Evolutionary conservation across 2,113 vertebrate genomes (phyloP).

Genomic region (Hippocampus comes): DNA sequence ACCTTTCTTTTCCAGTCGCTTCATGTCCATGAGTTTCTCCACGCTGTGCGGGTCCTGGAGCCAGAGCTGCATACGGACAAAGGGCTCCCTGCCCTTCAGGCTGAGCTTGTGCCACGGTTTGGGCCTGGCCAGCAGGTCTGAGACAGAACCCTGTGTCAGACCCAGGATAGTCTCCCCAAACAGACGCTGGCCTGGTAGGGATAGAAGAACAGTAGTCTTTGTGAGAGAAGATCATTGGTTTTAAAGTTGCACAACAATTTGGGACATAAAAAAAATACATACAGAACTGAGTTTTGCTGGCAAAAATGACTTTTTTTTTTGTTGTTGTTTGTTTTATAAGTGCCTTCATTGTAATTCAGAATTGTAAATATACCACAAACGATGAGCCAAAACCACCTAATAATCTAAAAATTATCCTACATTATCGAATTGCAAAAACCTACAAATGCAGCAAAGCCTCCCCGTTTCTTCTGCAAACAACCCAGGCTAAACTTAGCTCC

Average conservation of each 20-base stretch:
- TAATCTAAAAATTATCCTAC: too few species aligned
- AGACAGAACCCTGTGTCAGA: constrained; percentile 96
- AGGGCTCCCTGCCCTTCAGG: constrained; percentile 80
- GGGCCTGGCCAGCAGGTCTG: constrained; percentile 93
- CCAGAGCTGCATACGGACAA: constrained; percentile 80
- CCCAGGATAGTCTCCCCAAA: constrained; percentile 97
- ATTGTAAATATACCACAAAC: not conserved
- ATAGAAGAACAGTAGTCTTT: constrained; percentile 4
- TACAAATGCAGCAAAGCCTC: too few species aligned
- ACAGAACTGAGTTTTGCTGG: not conserved
- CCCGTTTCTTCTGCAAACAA: too few species aligned
- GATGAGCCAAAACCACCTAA: not conserved
- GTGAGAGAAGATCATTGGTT: not conserved
- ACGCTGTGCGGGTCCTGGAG: constrained; percentile 94
- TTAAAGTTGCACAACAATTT: not conserved
- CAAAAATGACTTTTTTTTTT: too few species aligned
- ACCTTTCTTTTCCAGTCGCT: constrained; percentile 97
- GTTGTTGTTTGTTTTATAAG: too few species aligned
- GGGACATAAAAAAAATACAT: not conserved
- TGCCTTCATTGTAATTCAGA: too few species aligned
- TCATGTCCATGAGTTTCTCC: constrained; percentile 96
- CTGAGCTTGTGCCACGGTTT: constrained; percentile 99
- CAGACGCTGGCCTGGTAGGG: constrained; percentile 86
- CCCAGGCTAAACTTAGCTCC: too few species aligned
- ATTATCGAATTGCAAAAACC: too few species aligned